Evolutionary conservation across 2,888 invertebrate genomes (phyloP).

Genomic region (Platycheirus albimanus): DNA sequence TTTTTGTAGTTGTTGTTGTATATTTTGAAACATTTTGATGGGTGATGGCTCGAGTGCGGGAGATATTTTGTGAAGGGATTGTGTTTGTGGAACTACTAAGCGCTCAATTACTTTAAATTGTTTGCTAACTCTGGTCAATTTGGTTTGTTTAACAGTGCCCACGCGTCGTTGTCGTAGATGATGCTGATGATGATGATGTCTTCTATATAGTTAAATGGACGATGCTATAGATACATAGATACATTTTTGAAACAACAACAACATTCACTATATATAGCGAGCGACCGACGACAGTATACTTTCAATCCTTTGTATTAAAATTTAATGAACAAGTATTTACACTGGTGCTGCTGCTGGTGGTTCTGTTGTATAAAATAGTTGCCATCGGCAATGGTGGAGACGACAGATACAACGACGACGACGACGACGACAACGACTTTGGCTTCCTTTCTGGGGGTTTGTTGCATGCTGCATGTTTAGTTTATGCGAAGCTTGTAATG

Average conservation of each 20-base stretch:
- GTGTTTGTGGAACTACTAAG: conserved; percentile 65
- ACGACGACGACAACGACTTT: conserved; percentile 17
- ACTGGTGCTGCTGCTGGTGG: conserved; percentile 20
- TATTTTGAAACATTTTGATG: neutral
- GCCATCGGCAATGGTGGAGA: conserved; percentile 24
- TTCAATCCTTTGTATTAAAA: conserved; percentile 70
- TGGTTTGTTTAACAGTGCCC: conserved; percentile 71
- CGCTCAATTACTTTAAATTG: conserved; percentile 73
- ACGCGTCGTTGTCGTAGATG: conserved; percentile 54
- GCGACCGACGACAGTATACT: conserved; percentile 45
- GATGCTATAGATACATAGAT: conserved; percentile 30
- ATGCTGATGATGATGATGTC: too few species aligned
- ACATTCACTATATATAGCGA: neutral
- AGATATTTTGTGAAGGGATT: conserved; percentile 15
- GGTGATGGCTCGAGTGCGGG: neutral
- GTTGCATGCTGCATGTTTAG: conserved; percentile 48
- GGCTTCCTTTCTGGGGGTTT: conserved; percentile 46
- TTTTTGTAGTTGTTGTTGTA: neutral
- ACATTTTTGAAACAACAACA: conserved; percentile 52
- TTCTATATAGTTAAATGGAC: conserved; percentile 4
- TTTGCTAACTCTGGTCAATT: conserved; percentile 74
- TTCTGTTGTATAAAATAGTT: neutral
- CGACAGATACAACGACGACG: conserved; percentile 1
- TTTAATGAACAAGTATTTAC: conserved; percentile 70
- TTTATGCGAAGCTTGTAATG: conserved; percentile 69